Base-by-base conservation (phyloP, 2,888 invertebrate species). In the Amphipoea lucens region DNA sequence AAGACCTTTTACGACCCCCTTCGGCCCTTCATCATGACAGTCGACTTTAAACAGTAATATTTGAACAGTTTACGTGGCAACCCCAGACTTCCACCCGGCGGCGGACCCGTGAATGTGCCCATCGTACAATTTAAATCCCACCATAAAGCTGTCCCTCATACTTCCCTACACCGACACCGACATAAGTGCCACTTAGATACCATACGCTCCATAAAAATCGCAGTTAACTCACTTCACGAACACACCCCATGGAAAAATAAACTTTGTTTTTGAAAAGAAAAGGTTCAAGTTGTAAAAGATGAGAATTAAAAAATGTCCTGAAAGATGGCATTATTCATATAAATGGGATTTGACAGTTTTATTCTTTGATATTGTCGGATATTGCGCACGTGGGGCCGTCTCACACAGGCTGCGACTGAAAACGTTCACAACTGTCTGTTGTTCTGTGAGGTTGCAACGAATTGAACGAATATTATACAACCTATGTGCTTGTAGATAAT, bases 281-380 rank as follows among this genome's bases (percentile, higher is more conserved):
- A 42, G 84, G 86, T 71, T 76, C 42, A 48, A 71, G 67, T 81
- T 76, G 74, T 54, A 69, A 60, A 20, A 57, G 1, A 29, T 14
- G 42, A 23, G 7, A 45, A 67, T 76, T 60, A 78, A 79, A 89
- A 90, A 86, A 86, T 87, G 81, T 62, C 85, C 82, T 82, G 78
- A 85, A 90, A 91, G 91, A 90, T 82, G 90, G 90, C 90, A 94
- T 95, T 93, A 95, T 94, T 95, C 94, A 95, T 94, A 94, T 93
- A 94, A 95, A 95, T 94, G 92, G 92, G 91, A 94, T 95, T 94
- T 95, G 95, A 95, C 96, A 95, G 94, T 95, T 95, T 95, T 94
- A 95, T 95, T 95, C 93, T 92, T 91, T 94, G 92, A 92, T 94
- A 94, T 92, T 78, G 89, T 91, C 90, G 91, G 90, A 91, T 91